These are phyloP conservation scores for Stenoptilia bipunctidactyla DNA, from an alignment of 2,888 invertebrate genomes.

Conservation along the genomic window DNA sequence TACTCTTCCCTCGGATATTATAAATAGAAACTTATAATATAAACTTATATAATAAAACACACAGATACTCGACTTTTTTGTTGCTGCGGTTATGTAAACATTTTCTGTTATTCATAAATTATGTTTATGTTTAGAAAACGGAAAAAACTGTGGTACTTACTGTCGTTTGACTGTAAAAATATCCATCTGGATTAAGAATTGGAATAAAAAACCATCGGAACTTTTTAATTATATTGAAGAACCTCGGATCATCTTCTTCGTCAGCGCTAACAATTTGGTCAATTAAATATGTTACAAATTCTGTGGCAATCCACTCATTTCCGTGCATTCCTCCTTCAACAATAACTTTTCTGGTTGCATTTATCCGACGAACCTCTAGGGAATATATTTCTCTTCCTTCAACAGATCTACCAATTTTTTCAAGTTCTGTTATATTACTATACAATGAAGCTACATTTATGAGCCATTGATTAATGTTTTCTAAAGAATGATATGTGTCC, in stretches of 20 bases:
- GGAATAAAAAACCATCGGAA: conserved; percentile 80
- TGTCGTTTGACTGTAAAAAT: conserved; percentile 43
- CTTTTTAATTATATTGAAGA: conserved; percentile 43
- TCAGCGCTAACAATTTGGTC: conserved; percentile 52
- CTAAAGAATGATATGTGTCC: conserved; percentile 68
- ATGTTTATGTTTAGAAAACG: too few relatives aligned
- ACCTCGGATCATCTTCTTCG: conserved; percentile 32
- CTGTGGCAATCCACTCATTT: conserved; percentile 79
- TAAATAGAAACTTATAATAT: too few relatives aligned
- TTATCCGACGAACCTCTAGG: conserved; percentile 20
- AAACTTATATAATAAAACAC: too few relatives aligned
- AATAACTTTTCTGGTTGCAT: conserved; percentile 51
- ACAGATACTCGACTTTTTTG: too few relatives aligned
- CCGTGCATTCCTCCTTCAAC: conserved; percentile 77
- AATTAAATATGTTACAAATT: conserved; percentile 71
- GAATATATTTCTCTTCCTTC: conserved; percentile 52
- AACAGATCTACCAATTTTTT: conserved; percentile 44
- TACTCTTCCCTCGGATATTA: too few relatives aligned
- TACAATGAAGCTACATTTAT: conserved; percentile 45
- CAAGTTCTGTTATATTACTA: conserved; percentile 38
- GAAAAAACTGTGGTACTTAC: conserved; percentile 22
- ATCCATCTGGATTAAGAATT: conserved; percentile 82
- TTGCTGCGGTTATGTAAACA: too few relatives aligned
- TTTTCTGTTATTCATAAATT: too few relatives aligned
- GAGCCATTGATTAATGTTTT: conserved; percentile 73